Evolutionary conservation across 2,888 invertebrate species (phyloP), one percentile per base, ranked within the genome.

Genomic region (Tetranychus truncatus): DNA sequence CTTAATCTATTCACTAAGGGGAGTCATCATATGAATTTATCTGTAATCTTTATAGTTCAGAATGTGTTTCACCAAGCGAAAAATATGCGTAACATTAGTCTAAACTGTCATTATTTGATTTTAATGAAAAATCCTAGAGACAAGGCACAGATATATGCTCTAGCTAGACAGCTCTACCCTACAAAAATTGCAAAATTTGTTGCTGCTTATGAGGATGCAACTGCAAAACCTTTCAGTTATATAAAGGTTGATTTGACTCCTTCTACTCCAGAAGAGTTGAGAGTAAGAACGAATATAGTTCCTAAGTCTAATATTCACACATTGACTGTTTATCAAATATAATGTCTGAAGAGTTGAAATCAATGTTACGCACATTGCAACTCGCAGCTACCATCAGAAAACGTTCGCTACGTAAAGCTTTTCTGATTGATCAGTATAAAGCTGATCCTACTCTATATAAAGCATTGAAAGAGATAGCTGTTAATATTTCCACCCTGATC

Each of bases 1-100:
- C 46, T 46, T 5, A n/a, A 76, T 45, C 65, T 77, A 65, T 77
- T 77, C 21, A 77, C 77, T 20, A 74, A 55, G 44, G 76, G 75
- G 3, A 72, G 55, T 5, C 77, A 77, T 73, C 74, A 76, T 73
- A n/a, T 73, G 21, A 77, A 77, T 45, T 21, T 74, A 7, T 74
- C 72, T 73, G 20, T 77, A 9, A 72, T 77, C 1, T 76, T 76
- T 55, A 72, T 77, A 20, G 71, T 73, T 7, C 77, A 77, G 72
- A 75, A 76, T 45, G 45, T 76, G 18, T 77, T 77, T 21, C 67
- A 75, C 7, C 74, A 77, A 66, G 69, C 46, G 1, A 71, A 67
- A 44, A n/a, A 74, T n/a, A 75, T 74, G 74, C 8, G 77, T 46
- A 74, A 24, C 11, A 74, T 77, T 6, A 45, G 72, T 20, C 18